Evolutionary conservation across 2,888 invertebrate genomes (phyloP), one percentile per base, ranked within the genome.

Genomic region (Entomobrya proxima): DNA sequence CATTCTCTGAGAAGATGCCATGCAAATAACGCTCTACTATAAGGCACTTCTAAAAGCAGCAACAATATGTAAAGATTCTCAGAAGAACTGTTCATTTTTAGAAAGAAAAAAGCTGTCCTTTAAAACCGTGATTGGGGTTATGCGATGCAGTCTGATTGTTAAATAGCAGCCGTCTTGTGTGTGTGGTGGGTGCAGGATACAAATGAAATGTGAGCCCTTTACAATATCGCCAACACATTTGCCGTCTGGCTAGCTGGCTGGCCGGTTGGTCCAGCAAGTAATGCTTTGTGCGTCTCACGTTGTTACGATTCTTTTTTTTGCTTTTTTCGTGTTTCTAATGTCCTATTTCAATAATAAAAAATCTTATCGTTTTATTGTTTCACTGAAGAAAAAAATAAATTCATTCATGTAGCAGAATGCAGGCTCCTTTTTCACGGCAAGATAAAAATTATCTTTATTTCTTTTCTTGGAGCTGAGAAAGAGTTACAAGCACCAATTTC

Each of bases 361-460:
- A 58, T 58, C 82, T 82, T 82, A 82, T 82, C 82, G 47, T 75
- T 82, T 67, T 82, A 82, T 82, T 82, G 75, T 82, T 82, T 74
- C 75, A 75, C 47, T 61, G 55, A 32, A 47, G 30, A 30, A 44
- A 50, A 61, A 24, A 80, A 79, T 50, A 35, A 61, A 74, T 72
- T 81, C 81, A 74, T 82, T 74, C 76, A 83, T 58, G 82, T 61
- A 74, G 37, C 58, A 81, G 67, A 67, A 67, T 67, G 67, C 40
- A 24, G 67, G 67, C 40, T 67, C 40, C 40, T 24, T 67, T 67
- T 67, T 37, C 67, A 67, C 21, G 37, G 40, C 18, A 24, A 67
- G 76, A 76, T 76, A 83, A 83, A 82, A 82, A 83, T 83, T 83
- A 83, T 83, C 83, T 83, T 83, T 83, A 83, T 83, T 75, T 76